These are phyloP conservation scores for Anolis apletophallus DNA, from an alignment of 2,797 vertebrate genomes.

Conservation along the genomic window DNA sequence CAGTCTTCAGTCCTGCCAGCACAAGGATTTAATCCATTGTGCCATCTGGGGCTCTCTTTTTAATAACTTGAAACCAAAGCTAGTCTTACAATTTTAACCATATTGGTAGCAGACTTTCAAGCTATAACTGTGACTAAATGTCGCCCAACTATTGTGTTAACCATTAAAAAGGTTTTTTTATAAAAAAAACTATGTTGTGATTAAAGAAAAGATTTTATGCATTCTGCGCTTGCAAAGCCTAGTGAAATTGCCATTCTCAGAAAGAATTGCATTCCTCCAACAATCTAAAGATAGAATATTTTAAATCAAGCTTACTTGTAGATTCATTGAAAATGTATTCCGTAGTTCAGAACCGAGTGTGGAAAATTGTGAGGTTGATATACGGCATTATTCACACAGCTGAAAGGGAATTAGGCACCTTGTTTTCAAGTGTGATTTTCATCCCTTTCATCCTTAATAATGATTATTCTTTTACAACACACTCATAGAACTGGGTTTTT, in stretches of 20 bases:
- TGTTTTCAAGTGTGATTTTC: constrained; percentile 29
- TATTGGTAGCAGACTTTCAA: background rate
- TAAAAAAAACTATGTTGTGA: background rate
- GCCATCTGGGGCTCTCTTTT: too few species aligned
- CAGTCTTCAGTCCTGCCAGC: too few species aligned
- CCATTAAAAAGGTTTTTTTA: background rate
- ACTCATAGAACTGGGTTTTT: constrained; percentile 20
- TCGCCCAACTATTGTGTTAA: too few species aligned
- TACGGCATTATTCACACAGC: constrained; percentile 29
- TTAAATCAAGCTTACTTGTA: constrained; percentile 25
- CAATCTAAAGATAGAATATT: background rate
- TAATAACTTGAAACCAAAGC: too few species aligned
- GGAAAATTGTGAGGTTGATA: constrained; percentile 9
- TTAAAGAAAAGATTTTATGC: background rate
- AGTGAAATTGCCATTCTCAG: background rate
- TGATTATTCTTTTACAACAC: background rate
- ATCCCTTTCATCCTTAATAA: constrained; percentile 28
- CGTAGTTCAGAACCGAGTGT: constrained; percentile 3
- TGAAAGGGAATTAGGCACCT: constrained; percentile 19
- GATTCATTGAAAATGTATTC: constrained; percentile 37
- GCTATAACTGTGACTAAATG: too few species aligned
- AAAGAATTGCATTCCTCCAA: background rate
- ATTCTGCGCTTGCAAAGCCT: background rate
- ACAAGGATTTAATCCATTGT: too few species aligned
- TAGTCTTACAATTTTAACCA: background rate